Evolutionary conservation across 2,888 invertebrate genomes (phyloP), one percentile per base, ranked within the genome.

Genomic region (Erannis defoliaria): DNA sequence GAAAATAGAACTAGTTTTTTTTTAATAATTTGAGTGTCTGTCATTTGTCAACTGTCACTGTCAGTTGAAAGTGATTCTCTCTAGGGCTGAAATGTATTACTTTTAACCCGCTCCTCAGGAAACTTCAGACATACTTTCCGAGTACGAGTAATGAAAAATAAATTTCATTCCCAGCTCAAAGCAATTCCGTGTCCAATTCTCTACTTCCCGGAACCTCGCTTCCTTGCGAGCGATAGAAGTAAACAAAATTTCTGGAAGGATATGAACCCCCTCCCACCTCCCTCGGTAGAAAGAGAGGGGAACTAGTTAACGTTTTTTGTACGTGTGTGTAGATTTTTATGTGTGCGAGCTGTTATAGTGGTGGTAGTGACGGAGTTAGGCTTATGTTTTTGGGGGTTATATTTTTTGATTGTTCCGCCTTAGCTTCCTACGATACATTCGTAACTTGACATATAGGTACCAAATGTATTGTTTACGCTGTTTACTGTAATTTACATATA

Each of bases 231-330:
- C 86, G 26, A 80, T 82, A 85, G 90, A 91, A 89, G 92, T 91
- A 92, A 92, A 92, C 92, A 91, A 92, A 92, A 89, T 91, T 90
- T 89, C 92, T 90, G 86, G 88, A 90, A 91, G 92, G 90, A 91
- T 91, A 87, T 88, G 88, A 89, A 54, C 72, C 76, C 74, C 77
- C 70, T 67, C 66, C 72, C 67, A 61, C 53, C 74, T 73, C 66
- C 69, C 66, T 70, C 45, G 40, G 63, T 56, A 49, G 35, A 58
- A 63, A 67, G 67, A 62, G 63, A 66, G 66, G 35, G 64, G 66
- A 55, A 82, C 84, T 90, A 90, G 90, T 90, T 90, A 87, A 84
- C 78, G 87, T 89, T 92, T 92, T 91, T 92, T 90, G 89, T 81
- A 69, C 84, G 84, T 87, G 86, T 85, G 87, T 78, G 80, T 81